A percentile compares a stretch with the other conserved stretches of the same genome.
Evolutionary conservation across 2,888 invertebrate species (phyloP).

Genomic region (Agrenia bidenticulata): DNA sequence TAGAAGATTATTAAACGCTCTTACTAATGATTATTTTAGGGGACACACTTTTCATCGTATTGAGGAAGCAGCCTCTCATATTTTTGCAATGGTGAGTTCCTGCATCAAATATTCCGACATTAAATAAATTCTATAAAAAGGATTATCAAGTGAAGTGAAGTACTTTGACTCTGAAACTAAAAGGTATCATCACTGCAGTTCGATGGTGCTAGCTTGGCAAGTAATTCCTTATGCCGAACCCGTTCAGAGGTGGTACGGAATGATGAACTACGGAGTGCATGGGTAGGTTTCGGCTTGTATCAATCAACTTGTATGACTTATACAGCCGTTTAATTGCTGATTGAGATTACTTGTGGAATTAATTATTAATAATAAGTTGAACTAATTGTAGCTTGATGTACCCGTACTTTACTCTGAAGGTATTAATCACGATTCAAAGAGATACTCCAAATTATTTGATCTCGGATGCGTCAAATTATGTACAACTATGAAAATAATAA

Average conservation of each 20-base stretch:
- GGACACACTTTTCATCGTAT: conserved; percentile 69
- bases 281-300: background rate
- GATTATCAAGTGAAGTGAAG: no score
- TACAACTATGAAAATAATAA: background rate
- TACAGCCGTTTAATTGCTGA: no score
- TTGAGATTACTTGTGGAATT: no score
- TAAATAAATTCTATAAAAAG: no score
- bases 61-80: conserved; percentile 88
- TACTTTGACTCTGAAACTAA: conserved; percentile 5
- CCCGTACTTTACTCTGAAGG: conserved; percentile 76
- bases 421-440: background rate
- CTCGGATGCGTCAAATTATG: no score
- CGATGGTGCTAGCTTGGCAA: conserved; percentile 85
- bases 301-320: background rate
- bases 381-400: conserved; percentile 69
- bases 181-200: conserved; percentile 11
- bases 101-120: conserved; percentile 20
- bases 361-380: no score
- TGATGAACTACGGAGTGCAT: conserved; percentile 91
- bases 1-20: no score
- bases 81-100: conserved; percentile 71
- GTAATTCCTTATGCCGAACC: conserved; percentile 88
- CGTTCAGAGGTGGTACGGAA: conserved; percentile 90
- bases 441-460: no score
- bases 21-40: conserved; percentile 11